Base-by-base conservation (phyloP, 2,113 vertebrate species). In the Spea multiplicata region DNA sequence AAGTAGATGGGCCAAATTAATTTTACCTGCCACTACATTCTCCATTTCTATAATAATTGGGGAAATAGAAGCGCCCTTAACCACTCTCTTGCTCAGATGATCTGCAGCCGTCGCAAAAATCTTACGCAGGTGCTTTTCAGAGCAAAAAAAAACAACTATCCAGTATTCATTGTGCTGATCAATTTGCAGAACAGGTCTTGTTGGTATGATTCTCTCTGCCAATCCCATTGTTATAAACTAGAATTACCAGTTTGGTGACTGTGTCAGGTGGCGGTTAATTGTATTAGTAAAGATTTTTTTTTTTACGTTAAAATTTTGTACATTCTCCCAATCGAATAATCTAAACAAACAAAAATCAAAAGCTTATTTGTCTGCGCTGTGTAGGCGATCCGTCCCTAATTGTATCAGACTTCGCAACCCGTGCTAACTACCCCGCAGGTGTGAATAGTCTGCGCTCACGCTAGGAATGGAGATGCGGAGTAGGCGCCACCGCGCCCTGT, bases 191-290 rank as follows among this genome's bases (percentile, higher is more conserved):
- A 64, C 61, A 4, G n/a, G 61, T 17, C 30, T 64, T 16, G 13
- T 6, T 6, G 10, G 10, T 6, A 64, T 30, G 2, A 17, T 9
- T n/a, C n/a, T 16, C 45, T 30, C 57, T 9, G 16, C 30, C 48
- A 47, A 3, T 13, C 5, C 44, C 66, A 69, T 69, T 76, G 66
- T 69, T 59, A 8, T 8, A 44, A 30, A 14, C 66, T 68, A 57
- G 66, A 69, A 48, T 76, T 76, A 47, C 75, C 75, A 76, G 75
- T 69, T 69, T 48, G 50, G 44, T 4, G 66, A 52, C 44, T 44
- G 3, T 64, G 3, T 64, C 9, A 64, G 30, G 30, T 64, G 61
- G 17, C 61, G 5, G n/a, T 64, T 17, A 17, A 17, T 30, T 64
- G 55, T 12, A 59, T 12, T 8, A 59, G 55, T 59, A 59, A 59